Base-by-base conservation (phyloP, 2,888 invertebrate genomes). In the Hypomecis atomaria region DNA sequence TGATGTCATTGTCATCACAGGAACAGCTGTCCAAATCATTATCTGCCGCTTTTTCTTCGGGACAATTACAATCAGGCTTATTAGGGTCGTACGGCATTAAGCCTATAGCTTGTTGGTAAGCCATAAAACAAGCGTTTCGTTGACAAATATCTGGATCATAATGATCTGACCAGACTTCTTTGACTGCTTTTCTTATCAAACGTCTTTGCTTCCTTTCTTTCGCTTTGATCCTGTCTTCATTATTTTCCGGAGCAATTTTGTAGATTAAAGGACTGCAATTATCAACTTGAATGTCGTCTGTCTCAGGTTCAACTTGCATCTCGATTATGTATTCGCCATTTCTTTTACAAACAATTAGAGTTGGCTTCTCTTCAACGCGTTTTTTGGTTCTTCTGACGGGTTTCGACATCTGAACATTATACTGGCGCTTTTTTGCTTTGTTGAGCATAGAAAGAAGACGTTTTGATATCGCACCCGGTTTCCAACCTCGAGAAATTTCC, bases 391-490 rank as follows among this genome's bases (percentile, higher is more conserved):
- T 87, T 63, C 77, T 89, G 5, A 67, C 60, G 3, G 75, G 78
- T 59, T 74, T 81, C 0, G 71, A 62, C 23, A 65, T 67, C 49
- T 74, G 62, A 1, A 77, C 74, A 0, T 73, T 69, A 1, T 70
- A 72, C 11, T 72, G 78, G 40, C 66, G 66, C 9, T 59, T 60
- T 71, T 88, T 89, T 0, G 84, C 88, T 59, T 81, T 78, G 34
- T 84, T 86, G 6, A 91, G 72, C 66, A 82, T 79, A 37, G 77
- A 77, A 0, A 91, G 76, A 5, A 92, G 78, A 7, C 79, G 80
- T 58, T 86, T 88, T 0, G 89, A 84, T 61, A 92, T 84, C 0
- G 91, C 91, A 0, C 92, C 92, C 4, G 92, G 92, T 62, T 76
- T 86, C 92, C 92, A 92, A 38, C 88, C 88, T 42, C 76, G 74